Percentiles rank a stretch among this genome's conserved stretches.
phyloP scores from a whole-genome alignment of 2,888 invertebrate species.

The Nephrotoma flavescens region DNA sequence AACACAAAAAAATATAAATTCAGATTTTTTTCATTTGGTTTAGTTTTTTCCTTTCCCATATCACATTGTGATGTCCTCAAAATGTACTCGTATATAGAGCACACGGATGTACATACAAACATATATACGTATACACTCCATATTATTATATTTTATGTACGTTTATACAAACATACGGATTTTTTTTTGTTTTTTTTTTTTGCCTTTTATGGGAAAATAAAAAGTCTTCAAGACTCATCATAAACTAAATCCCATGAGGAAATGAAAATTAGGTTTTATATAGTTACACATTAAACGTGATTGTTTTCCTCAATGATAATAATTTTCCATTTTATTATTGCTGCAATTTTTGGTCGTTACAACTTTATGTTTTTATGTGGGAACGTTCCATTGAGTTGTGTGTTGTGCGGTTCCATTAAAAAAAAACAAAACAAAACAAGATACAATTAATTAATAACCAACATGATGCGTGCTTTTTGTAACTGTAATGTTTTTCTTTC shows the following conservation, averaged over 20 bases:
- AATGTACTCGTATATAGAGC: not conserved
- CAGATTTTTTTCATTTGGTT: not conserved
- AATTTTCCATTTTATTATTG: slow-evolving; percentile 6
- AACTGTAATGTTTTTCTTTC: not conserved
- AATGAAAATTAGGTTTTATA: slow-evolving; percentile 16
- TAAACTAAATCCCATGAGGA: slow-evolving; percentile 14
- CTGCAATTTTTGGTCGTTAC: not conserved
- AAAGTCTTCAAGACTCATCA: slow-evolving; percentile 10
- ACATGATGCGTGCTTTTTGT: not conserved
- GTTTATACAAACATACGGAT: not conserved
- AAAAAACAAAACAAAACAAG: not conserved
- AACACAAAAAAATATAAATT: not conserved
- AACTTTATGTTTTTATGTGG: not conserved
- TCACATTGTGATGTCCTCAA: not conserved
- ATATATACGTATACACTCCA: not conserved
- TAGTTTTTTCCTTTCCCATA: not conserved
- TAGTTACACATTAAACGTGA: slow-evolving; percentile 16
- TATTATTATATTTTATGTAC: not conserved
- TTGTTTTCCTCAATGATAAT: slow-evolving; percentile 11
- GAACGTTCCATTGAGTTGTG: not conserved
- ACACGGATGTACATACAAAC: not conserved
- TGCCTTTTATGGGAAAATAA: not conserved
- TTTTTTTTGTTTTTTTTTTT: not conserved
- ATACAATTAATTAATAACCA: not conserved
- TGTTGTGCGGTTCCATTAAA: not conserved